Base-by-base conservation (phyloP, 1,140 invertebrate species). In the Armadillidium nasatum region DNA sequence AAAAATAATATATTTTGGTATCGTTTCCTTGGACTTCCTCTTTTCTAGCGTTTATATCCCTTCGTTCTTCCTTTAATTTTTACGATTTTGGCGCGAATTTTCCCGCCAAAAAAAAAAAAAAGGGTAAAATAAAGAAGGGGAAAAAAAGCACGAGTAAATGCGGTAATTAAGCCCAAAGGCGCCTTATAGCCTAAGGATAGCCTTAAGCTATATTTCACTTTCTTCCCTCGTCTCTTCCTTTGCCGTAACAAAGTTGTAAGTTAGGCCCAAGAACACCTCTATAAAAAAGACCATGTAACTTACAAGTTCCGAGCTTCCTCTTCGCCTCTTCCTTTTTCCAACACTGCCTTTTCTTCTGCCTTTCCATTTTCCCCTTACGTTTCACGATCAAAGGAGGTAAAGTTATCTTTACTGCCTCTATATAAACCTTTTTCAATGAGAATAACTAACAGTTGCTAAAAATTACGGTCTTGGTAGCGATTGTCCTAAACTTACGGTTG, bases 401-500 rank as follows among this genome's bases (percentile, higher is more conserved):
- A 33, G 33, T 33, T 33, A 33, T 33, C 33, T 33, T 33, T 33
- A 33, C 33, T 33, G 33, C 33, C 33, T 33, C 33, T 33, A 33
- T 33, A 33, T 33, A 33, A 60, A 60, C 50, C 19, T 60, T 19
- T 60, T 60, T 60, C 50, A 60, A 60, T 60, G 50, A 60, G 50
- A 60, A 19, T 13, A 60, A 60, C 50, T 60, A 15, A 60, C 50
- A 60, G 50, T 60, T 60, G 50, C 50, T 19, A 60, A 60, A 33
- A 60, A 60, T 60, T 60, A 60, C 50, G 50, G 50, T 60, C 50
- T 60, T 60, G 11, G 11, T 19, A 60, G 11, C 50, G 50, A 60
- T 60, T 60, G 50, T 60, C 50, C 50, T 2, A 15, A 60, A 60
- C 50, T 60, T 60, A 60, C 50, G 50, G 50, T 60, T 60, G 50